phyloP scores from a whole-genome alignment of 2,113 vertebrate species.

The Marcusenius ussheri region DNA sequence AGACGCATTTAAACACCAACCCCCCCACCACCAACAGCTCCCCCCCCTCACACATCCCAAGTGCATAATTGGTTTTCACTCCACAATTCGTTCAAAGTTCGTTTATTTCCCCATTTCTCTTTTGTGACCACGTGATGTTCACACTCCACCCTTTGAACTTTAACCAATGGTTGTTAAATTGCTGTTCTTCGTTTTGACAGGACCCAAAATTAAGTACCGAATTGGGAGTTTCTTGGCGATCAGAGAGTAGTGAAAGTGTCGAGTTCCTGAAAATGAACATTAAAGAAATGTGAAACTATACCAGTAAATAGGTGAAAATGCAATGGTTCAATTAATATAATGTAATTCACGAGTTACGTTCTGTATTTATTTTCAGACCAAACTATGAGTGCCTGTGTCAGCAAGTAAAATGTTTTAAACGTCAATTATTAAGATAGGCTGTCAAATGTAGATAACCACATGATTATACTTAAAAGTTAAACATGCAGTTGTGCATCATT shows the following conservation, averaged over 20 bases:
- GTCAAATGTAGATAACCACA: not conserved
- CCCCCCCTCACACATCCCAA: not conserved
- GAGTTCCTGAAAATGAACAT: not conserved
- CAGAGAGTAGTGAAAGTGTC: not conserved
- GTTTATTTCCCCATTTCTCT: conserved; percentile 1
- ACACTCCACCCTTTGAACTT: conserved; percentile 39
- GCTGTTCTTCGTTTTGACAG: not conserved
- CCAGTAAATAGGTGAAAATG: not conserved
- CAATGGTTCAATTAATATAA: not conserved
- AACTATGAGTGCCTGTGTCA: not conserved
- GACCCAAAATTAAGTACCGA: not conserved
- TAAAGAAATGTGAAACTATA: not conserved
- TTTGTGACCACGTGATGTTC: not conserved
- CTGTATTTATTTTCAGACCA: not conserved
- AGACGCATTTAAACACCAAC: not conserved
- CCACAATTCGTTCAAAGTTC: conserved; percentile 15
- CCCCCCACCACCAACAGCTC: too few species aligned
- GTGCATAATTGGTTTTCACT: conserved; percentile 19
- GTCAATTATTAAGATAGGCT: not conserved
- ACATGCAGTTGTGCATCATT: not conserved
- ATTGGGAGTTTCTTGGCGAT: not conserved
- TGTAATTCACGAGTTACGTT: not conserved
- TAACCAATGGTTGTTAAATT: conserved; percentile 20
- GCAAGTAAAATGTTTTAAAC: not conserved
- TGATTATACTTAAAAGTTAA: not conserved